phyloP scores from a whole-genome alignment of 2,113 vertebrate genomes.

The Gasterosteus aculeatus region DNA sequence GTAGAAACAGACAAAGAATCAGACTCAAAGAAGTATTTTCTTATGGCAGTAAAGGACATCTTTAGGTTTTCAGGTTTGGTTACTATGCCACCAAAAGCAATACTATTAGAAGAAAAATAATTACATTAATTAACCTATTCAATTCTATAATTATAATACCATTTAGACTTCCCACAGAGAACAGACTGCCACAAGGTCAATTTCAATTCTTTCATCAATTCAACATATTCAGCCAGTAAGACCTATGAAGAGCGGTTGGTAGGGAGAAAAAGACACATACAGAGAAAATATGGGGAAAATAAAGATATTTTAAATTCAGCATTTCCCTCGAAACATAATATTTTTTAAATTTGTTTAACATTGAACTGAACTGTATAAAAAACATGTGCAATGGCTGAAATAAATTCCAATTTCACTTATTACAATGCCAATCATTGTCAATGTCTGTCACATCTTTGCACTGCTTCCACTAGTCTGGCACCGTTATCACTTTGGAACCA shows the following conservation, averaged over 20 bases:
- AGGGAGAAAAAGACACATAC: neutral
- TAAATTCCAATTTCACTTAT: constrained; percentile 7
- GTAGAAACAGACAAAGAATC: constrained; percentile 6
- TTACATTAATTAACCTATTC: constrained; percentile 51
- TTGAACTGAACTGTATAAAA: neutral
- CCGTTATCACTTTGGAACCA: constrained; percentile 75
- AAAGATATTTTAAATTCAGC: constrained; percentile 8
- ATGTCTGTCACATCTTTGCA: constrained; percentile 54
- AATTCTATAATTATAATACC: constrained; percentile 27
- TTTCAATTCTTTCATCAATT: constrained; percentile 56
- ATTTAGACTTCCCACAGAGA: constrained; percentile 49
- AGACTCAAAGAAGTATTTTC: constrained; percentile 19
- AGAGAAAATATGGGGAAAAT: neutral
- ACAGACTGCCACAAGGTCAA: constrained; percentile 57
- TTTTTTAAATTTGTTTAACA: too few species aligned
- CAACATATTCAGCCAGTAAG: constrained; percentile 32
- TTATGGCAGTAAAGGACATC: constrained; percentile 1
- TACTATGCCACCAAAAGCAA: constrained; percentile 19
- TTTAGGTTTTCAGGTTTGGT: constrained; percentile 18
- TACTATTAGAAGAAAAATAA: constrained; percentile 48
- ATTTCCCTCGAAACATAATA: neutral
- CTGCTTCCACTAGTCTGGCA: constrained; percentile 55
- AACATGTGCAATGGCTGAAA: neutral
- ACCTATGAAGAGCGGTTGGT: constrained; percentile 13
- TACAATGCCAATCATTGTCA: constrained; percentile 58